Evolutionary conservation across 2,888 invertebrate genomes (phyloP).

Genomic region (Metopia argyrocephala): DNA sequence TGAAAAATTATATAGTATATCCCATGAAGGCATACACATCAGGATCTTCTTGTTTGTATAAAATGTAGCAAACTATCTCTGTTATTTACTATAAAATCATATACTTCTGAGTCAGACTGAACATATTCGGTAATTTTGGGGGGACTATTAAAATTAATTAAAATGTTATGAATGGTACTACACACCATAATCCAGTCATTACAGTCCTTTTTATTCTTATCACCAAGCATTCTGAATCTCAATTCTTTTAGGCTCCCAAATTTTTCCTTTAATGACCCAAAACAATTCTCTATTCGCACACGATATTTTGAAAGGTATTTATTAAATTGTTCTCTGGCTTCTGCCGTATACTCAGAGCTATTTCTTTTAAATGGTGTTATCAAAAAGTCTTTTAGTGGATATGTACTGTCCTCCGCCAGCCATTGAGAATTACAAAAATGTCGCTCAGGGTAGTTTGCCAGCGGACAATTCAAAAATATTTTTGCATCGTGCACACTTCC

Average conservation of each 20-base stretch:
- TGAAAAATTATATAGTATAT: too few relatives aligned
- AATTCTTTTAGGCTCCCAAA: neutral
- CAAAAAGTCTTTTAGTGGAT: constrained; percentile 33
- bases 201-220: neutral
- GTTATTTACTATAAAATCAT: neutral
- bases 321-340: neutral
- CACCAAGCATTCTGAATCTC: neutral
- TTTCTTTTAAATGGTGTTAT: constrained; percentile 32
- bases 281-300: neutral
- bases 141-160: constrained; percentile 6
- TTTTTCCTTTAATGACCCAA: neutral
- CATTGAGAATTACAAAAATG: constrained; percentile 31
- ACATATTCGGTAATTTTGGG: neutral
- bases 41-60: neutral
- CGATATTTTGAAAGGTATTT: constrained; percentile 26
- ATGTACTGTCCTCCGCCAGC: constrained; percentile 41
- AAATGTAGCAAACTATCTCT: constrained; percentile 10
- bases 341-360: constrained; percentile 6
- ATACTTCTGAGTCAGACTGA: neutral
- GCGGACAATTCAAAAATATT: constrained; percentile 41
- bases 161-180: constrained; percentile 5
- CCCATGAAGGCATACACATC: too few relatives aligned
- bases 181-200: constrained; percentile 24
- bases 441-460: constrained; percentile 27
- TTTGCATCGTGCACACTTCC: constrained; percentile 58